Conservation (phyloP, 2,797 vertebrate species). For the Philypnodon macrostomus region DNA sequence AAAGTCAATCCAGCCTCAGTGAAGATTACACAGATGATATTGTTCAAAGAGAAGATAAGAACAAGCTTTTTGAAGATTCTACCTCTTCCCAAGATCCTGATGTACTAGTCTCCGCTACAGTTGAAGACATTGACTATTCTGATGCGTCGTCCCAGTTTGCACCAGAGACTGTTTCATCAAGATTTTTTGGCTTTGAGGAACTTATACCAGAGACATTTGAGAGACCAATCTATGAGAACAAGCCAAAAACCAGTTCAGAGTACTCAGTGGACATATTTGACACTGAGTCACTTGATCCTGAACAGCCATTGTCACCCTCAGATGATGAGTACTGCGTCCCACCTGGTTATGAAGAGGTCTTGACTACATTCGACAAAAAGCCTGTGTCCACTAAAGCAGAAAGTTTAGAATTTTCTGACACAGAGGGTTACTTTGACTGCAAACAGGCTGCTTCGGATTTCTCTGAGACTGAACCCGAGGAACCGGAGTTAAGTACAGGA, state of each 20-base stretch:
- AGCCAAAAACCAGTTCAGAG: constrained; percentile 14
- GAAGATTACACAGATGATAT: constrained; percentile 12
- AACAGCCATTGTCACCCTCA: constrained; percentile 35
- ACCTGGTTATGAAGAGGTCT: constrained; percentile 24
- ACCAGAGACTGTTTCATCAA: constrained; percentile 49
- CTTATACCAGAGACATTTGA: constrained; percentile 16
- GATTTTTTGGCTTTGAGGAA: constrained; percentile 63
- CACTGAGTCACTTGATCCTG: constrained; percentile 26
- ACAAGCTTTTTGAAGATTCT: not conserved
- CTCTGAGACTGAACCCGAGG: constrained; percentile 63
- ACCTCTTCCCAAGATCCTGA: not conserved
- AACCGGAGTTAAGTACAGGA: constrained; percentile 13
- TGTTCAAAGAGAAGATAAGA: constrained; percentile 18
- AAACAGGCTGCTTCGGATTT: constrained; percentile 61
- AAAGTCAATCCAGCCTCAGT: not conserved
- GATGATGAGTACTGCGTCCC: constrained; percentile 51
- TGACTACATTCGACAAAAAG: constrained; percentile 11
- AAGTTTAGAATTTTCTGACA: constrained; percentile 58
- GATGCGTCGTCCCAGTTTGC: constrained; percentile 49
- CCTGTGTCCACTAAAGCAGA: constrained; percentile 18
- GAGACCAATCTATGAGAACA: constrained; percentile 28
- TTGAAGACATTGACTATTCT: constrained; percentile 27
- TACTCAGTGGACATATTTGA: constrained; percentile 31
- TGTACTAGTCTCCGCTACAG: constrained; percentile 7
- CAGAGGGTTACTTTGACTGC: constrained; percentile 72